Evolutionary conservation across 2,797 vertebrate species (phyloP).

Genomic region (Parauchenoglanis punctatus): DNA sequence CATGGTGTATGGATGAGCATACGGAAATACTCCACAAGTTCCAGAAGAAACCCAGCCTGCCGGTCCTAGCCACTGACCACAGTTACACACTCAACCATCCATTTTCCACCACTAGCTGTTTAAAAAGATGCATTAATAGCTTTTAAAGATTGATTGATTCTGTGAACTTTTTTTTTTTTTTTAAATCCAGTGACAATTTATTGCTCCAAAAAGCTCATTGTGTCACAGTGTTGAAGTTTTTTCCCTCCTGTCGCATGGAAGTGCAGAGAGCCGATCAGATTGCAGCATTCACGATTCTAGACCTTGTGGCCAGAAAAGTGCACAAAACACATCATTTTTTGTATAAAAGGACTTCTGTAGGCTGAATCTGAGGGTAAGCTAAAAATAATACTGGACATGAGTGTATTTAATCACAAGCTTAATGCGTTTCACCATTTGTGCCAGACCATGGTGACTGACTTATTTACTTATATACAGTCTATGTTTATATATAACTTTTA

Average conservation of each 20-base stretch:
- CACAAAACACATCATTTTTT: background rate
- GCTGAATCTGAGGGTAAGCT: background rate
- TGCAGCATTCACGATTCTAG: background rate
- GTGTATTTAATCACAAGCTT: background rate
- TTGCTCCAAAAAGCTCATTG: background rate
- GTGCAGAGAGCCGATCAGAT: background rate
- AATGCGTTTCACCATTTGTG: background rate
- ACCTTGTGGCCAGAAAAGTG: background rate
- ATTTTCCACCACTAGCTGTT: background rate
- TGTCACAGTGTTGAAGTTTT: background rate
- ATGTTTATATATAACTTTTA: background rate
- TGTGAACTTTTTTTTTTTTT: background rate
- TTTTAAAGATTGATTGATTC: background rate
- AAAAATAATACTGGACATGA: background rate
- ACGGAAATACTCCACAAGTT: background rate
- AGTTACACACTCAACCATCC: background rate
- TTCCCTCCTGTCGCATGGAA: background rate
- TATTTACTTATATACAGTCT: background rate
- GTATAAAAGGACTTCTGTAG: background rate
- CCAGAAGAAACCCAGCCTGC: background rate
- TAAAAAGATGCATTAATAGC: background rate
- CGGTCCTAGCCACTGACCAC: background rate
- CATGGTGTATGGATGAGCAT: background rate
- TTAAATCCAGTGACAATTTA: background rate
- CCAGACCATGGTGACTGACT: background rate